Conservation (phyloP, 2,888 invertebrate species). For the Lysandra coridon region DNA sequence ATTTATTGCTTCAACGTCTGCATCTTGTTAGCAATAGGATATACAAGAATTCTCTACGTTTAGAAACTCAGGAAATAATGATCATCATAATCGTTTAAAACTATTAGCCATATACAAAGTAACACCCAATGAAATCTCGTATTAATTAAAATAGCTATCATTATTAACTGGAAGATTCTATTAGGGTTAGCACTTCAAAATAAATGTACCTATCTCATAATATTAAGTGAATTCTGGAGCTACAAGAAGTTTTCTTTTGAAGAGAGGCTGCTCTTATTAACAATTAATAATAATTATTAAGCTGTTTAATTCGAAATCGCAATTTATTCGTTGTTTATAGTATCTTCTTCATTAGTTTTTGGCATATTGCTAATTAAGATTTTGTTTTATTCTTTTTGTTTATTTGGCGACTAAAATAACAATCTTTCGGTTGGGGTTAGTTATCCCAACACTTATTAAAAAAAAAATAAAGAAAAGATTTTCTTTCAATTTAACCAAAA, state of each 20-base stretch:
- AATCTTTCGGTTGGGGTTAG: no score
- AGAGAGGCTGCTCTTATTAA: no score
- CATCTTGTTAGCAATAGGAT: conserved; percentile 1
- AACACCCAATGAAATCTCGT: conserved; percentile 14
- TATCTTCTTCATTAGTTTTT: no score
- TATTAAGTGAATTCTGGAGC: neutral
- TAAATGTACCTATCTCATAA: neutral
- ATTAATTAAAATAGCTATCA: conserved; percentile 9
- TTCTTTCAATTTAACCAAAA: no score
- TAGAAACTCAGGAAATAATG: conserved; percentile 26
- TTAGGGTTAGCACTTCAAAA: neutral
- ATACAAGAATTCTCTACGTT: conserved; percentile 11
- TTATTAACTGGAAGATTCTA: neutral
- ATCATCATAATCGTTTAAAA: conserved; percentile 18
- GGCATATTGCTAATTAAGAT: no score
- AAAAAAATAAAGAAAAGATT: no score
- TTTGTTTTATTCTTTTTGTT: no score
- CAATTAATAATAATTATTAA: no score
- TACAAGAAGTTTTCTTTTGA: neutral
- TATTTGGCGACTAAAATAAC: no score
- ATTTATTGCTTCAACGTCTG: conserved; percentile 1
- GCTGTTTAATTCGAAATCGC: no score
- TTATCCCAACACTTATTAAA: no score
- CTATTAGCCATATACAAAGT: conserved; percentile 18
- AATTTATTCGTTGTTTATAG: no score